Evolutionary conservation across 2,888 invertebrate genomes (phyloP).

Genomic region (Magallana nippona): DNA sequence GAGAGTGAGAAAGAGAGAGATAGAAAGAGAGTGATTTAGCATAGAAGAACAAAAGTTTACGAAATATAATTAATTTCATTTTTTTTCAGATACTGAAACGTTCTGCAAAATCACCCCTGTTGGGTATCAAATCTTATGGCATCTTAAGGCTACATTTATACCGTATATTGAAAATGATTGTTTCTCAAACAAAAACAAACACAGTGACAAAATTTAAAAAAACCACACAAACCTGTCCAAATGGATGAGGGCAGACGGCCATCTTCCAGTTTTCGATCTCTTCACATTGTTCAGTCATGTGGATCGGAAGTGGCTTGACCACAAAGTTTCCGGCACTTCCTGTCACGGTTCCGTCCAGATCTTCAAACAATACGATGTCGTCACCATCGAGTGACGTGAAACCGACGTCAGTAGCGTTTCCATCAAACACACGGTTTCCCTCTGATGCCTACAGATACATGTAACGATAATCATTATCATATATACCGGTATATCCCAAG

Average conservation of each 20-base stretch:
- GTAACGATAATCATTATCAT: no score
- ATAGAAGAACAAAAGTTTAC: no score
- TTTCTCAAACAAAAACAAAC: neutral
- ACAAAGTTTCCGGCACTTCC: neutral
- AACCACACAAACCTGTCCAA: conserved; percentile 29
- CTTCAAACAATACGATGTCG: conserved; percentile 34
- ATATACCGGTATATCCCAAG: no score
- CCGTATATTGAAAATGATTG: no score
- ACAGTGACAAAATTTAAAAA: neutral
- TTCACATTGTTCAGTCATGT: conserved; percentile 35
- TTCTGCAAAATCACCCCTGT: no score
- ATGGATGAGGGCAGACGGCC: conserved; percentile 40
- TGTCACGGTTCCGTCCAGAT: conserved; percentile 35
- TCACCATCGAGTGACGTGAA: conserved; percentile 41
- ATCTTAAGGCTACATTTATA: no score
- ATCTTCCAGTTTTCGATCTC: conserved; percentile 38
- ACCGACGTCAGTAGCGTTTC: conserved; percentile 30
- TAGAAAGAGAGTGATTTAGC: no score
- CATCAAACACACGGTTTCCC: conserved; percentile 43
- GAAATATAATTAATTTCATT: no score
- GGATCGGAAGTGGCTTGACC: conserved; percentile 41
- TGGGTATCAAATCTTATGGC: neutral
- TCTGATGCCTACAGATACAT: conserved; percentile 20
- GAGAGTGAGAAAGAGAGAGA: no score
- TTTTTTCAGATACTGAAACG: no score